Conservation (phyloP, 92 coral and sea anemone species). For the Porites cylindrica region DNA sequence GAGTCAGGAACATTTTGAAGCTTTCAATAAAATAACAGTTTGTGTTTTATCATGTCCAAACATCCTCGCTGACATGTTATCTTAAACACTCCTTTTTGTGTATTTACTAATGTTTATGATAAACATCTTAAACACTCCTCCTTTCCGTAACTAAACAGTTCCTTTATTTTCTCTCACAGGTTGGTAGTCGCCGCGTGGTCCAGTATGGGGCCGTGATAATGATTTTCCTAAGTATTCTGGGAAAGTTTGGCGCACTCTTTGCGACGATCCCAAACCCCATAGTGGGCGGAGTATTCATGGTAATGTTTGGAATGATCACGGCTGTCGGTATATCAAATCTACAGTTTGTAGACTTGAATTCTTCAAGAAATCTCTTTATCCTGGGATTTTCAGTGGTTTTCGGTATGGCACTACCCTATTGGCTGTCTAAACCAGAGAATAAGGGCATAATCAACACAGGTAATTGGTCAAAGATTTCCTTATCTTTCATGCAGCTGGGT, state of each 20-base stretch:
- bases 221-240: constrained; percentile 35
- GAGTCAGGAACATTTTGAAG: too few relatives aligned
- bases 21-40: too few relatives aligned
- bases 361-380: constrained; percentile 88
- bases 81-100: too few relatives aligned
- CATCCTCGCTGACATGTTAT: too few relatives aligned
- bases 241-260: constrained; percentile 90
- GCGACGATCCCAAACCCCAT: constrained; percentile 96
- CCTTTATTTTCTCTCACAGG: constrained; percentile 11
- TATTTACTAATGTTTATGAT: too few relatives aligned
- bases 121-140: too few relatives aligned
- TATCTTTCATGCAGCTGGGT: background rate
- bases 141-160: background rate
- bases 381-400: constrained; percentile 84
- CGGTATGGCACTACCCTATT: constrained; percentile 87
- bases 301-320: constrained; percentile 92
- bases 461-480: background rate
- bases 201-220: constrained; percentile 50
- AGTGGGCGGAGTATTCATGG: constrained; percentile 92
- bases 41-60: too few relatives aligned
- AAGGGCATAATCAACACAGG: constrained; percentile 64
- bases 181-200: constrained; percentile 58
- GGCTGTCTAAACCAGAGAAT: constrained; percentile 51
- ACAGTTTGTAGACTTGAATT: constrained; percentile 93
- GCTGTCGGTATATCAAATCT: constrained; percentile 95